Conservation (phyloP, 2,888 invertebrate genomes). For the Aricia artaxerxes region DNA sequence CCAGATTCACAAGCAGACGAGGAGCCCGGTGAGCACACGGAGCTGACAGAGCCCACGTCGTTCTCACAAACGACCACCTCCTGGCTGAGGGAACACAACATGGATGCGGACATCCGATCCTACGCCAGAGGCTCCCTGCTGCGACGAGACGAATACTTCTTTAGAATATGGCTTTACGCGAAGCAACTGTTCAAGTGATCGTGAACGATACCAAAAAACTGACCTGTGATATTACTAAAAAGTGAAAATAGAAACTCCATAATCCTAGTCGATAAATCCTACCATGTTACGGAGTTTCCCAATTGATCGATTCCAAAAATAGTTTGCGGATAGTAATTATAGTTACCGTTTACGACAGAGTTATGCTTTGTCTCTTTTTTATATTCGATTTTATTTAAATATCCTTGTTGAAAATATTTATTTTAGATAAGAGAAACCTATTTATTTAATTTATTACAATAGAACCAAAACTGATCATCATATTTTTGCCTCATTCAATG, state of each 20-base stretch:
- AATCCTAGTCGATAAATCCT: slow-evolving; percentile 14
- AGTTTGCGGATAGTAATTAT: slow-evolving; percentile 33
- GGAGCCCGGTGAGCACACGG: slow-evolving; percentile 78
- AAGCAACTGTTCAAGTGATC: slow-evolving; percentile 89
- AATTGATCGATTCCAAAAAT: slow-evolving; percentile 31
- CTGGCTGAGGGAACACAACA: slow-evolving; percentile 95
- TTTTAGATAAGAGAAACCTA: slow-evolving; percentile 53
- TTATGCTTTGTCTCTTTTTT: slow-evolving; percentile 30
- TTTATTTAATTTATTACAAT: slow-evolving; percentile 55
- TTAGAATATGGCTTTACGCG: slow-evolving; percentile 94
- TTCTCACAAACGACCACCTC: slow-evolving; percentile 96
- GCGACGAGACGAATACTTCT: slow-evolving; percentile 96
- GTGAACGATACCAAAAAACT: slow-evolving; percentile 35
- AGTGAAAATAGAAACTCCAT: slow-evolving; percentile 38
- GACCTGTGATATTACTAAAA: slow-evolving; percentile 74
- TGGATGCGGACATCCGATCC: slow-evolving; percentile 95
- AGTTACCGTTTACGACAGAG: slow-evolving; percentile 43
- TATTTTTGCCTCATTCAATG: slow-evolving; percentile 61
- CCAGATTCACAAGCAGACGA: slow-evolving; percentile 69
- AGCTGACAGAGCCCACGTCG: slow-evolving; percentile 88
- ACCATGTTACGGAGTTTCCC: background rate
- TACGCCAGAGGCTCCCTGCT: slow-evolving; percentile 93
- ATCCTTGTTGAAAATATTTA: slow-evolving; percentile 56
- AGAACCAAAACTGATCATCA: slow-evolving; percentile 47
- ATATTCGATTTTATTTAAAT: slow-evolving; percentile 47